These are phyloP conservation scores for Oligia strigilis DNA, from an alignment of 2,888 invertebrate species.

Conservation along the genomic window DNA sequence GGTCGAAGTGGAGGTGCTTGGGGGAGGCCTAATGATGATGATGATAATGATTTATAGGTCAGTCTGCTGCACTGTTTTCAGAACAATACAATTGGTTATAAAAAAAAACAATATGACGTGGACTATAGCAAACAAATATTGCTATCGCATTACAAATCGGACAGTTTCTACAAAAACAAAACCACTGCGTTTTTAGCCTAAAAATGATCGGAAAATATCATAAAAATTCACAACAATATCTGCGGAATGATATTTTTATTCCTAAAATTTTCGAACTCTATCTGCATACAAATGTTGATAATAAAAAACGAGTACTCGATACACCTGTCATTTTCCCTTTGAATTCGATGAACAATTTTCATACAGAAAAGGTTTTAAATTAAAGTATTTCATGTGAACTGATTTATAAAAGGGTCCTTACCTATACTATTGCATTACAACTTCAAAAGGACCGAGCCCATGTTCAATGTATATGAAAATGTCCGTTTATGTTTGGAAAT, in stretches of 20 bases:
- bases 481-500: constrained; percentile 38
- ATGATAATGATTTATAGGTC: too few species aligned
- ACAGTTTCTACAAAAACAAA: constrained; percentile 6
- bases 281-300: constrained; percentile 37
- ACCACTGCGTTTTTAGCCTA: background rate
- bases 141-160: constrained; percentile 17
- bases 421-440: constrained; percentile 43
- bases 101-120: background rate
- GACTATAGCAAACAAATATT: constrained; percentile 5
- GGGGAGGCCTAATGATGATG: too few species aligned
- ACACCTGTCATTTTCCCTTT: constrained; percentile 47
- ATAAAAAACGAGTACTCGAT: constrained; percentile 30
- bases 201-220: constrained; percentile 34
- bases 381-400: constrained; percentile 47
- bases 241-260: constrained; percentile 28
- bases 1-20: too few species aligned
- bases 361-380: constrained; percentile 28
- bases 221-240: constrained; percentile 20
- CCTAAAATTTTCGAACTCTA: constrained; percentile 31
- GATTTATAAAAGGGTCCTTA: constrained; percentile 28
- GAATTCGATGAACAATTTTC: constrained; percentile 36
- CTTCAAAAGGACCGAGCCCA: constrained; percentile 41
- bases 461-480: constrained; percentile 34
- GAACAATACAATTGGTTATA: background rate
- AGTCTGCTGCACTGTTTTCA: background rate